Base-by-base conservation (phyloP, 2,113 vertebrate genomes). In the Perca schrenkii region DNA sequence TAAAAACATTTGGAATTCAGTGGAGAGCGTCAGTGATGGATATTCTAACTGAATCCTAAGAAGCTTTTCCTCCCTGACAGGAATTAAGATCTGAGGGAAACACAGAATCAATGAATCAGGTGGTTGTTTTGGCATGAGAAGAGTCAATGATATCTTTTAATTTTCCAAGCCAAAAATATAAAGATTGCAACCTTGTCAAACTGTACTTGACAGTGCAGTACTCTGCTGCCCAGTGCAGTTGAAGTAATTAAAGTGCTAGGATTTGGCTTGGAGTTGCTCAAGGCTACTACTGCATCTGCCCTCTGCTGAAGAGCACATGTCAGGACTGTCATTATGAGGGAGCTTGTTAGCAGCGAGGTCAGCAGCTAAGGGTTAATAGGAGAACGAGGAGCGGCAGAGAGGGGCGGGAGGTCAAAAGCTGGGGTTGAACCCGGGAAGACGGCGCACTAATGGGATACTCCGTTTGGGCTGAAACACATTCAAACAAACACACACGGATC, bases 341-440 rank as follows among this genome's bases (percentile, higher is more conserved):
- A 83, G 88, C 84, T 89, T 83, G 85, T 90, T 90, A 89, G 85
- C 56, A 46, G 17, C 3, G 1, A 65, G 85, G 85, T 90, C 82
- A 79, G 78, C 46, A 31, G 70, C 66, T 14, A 43, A 62, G 74
- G 86, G 86, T 86, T 79, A 91, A 85, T 53, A 13, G 43, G 65
- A 64, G 52, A 82, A 81, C 6, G 65, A 67, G 65, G 71, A 43
- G 82, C 2, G 17, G 80, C 54, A 43, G 67, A 13, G 13, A 69
- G 56, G 12, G 75, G 36, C 2, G 25, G 17, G 6, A 36, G 83
- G 74, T 91, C 73, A 86, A 84, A 77, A 62, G 73, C 67, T 15
- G 34, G 15, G 70, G 79, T 80, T 15, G 12, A 62, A 67, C 65
- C 58, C 36, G 0, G 1, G 54, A 75, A 31, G 68, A 57, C 22